Evolutionary conservation across 2,888 invertebrate species (phyloP).

Genomic region (Drosophila neotestacea): DNA sequence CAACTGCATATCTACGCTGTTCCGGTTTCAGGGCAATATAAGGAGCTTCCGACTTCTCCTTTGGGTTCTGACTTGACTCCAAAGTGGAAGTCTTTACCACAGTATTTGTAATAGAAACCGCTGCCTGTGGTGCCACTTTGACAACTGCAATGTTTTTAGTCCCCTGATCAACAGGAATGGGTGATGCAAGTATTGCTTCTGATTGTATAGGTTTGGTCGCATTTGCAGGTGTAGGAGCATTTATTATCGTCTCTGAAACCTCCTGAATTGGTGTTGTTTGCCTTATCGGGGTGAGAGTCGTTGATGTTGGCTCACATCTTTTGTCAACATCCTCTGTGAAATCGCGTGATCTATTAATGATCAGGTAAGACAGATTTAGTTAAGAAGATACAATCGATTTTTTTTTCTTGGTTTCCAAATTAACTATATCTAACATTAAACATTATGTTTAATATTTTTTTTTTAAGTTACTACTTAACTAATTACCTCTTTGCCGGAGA

Average conservation of each 20-base stretch:
- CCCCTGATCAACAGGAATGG: not conserved
- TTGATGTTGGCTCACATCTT: constrained; percentile 1
- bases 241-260: not conserved
- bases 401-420: too few relatives aligned
- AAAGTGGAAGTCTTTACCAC: not conserved
- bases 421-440: too few relatives aligned
- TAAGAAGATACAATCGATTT: too few relatives aligned
- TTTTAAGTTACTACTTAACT: not conserved
- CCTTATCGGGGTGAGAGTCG: not conserved
- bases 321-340: not conserved
- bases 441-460: not conserved
- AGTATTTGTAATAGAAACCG: not conserved
- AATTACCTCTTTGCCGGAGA: constrained; percentile 22
- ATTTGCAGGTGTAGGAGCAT: not conserved
- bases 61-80: not conserved
- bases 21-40: constrained; percentile 35
- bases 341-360: not conserved
- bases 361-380: too few relatives aligned
- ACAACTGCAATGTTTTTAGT: not conserved
- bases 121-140: not conserved
- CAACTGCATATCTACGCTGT: constrained; percentile 28
- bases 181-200: not conserved
- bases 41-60: not conserved
- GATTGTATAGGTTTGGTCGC: not conserved
- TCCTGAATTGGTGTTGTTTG: not conserved